Evolutionary conservation across 1,140 invertebrate species (phyloP).

Genomic region (Sminthurinus signatus): DNA sequence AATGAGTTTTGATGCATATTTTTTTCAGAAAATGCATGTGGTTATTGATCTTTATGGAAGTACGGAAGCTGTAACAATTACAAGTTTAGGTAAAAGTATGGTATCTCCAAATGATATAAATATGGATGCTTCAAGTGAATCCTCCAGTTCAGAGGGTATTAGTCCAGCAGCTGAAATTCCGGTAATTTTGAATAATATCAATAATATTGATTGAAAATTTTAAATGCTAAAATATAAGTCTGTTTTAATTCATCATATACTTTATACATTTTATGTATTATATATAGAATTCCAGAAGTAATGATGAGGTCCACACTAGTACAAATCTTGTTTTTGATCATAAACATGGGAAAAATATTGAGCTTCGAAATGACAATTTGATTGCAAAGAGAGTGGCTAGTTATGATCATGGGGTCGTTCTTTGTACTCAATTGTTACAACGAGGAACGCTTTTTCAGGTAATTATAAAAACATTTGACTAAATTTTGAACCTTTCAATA

Average conservation of each 20-base stretch:
- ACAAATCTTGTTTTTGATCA: background rate
- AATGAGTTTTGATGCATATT: background rate
- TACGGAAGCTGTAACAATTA: constrained; percentile 59
- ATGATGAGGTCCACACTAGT: background rate
- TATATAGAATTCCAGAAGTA: background rate
- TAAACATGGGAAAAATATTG: constrained; percentile 64
- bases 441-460: constrained; percentile 61
- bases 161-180: constrained; percentile 15
- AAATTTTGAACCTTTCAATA: too few relatives aligned
- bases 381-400: constrained; percentile 60
- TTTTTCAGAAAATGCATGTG: constrained; percentile 60
- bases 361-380: constrained; percentile 54
- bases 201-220: too few relatives aligned
- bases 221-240: too few relatives aligned
- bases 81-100: constrained; percentile 46
- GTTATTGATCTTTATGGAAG: constrained; percentile 66
- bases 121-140: constrained; percentile 13
- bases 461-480: too few relatives aligned
- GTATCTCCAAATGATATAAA: constrained; percentile 34
- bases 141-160: background rate
- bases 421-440: constrained; percentile 55
- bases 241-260: too few relatives aligned
- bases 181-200: background rate
- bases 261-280: too few relatives aligned
- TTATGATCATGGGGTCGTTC: constrained; percentile 65